Evolutionary conservation across 2,113 vertebrate genomes (phyloP), one percentile per base, ranked within the genome.

Genomic region (Lutjanus erythropterus): DNA sequence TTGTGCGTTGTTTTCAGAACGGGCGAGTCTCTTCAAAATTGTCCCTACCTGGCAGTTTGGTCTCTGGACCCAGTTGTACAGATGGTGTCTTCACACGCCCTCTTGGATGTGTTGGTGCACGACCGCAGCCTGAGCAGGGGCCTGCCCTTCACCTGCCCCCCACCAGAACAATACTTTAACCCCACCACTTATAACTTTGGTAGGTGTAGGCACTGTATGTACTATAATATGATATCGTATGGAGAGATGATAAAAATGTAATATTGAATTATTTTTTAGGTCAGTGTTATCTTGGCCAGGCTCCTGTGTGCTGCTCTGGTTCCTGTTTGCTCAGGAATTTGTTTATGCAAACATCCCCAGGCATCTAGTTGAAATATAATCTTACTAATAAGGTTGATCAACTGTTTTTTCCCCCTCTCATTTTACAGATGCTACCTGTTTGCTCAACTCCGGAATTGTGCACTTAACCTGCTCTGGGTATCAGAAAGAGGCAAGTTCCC

Each of bases 1-100:
- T 53, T 49, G 11, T 60, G 19, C 81, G 3, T 68, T 80, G 2
- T 68, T 1, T 14, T 71, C 71, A 99, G 98, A 86, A 90, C 94
- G 2, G 97, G 97, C 15, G 97, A 99, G 89, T 95, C 97, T 80
- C 94, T 98, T 25, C 95, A 94, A 14, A 97, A 95, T 71, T 99
- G 98, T 81, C 94, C 97, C 0, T 99, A 99, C 72, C 94, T 99
- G 94, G 97, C 98, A 0, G 92, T 98, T 56, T 99, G 98, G 98
- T 98, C 96, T 14, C 89, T 99, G 93, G 97, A 99, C 69, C 61
- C 94, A 12, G 93, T 97, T 78, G 86, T 94, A 58, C 96, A 93
- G 89, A 89, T 95, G 90, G 94, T 95, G 21, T 95, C 95, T 53
- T 91, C 96, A 56, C 92, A 93, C 50, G 31, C 81, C 53, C 91